Percentiles rank a stretch among this genome's conserved stretches.
Conservation (phyloP, 64 coral and sea anemone species). For the Dendronephthya gigantea region DNA sequence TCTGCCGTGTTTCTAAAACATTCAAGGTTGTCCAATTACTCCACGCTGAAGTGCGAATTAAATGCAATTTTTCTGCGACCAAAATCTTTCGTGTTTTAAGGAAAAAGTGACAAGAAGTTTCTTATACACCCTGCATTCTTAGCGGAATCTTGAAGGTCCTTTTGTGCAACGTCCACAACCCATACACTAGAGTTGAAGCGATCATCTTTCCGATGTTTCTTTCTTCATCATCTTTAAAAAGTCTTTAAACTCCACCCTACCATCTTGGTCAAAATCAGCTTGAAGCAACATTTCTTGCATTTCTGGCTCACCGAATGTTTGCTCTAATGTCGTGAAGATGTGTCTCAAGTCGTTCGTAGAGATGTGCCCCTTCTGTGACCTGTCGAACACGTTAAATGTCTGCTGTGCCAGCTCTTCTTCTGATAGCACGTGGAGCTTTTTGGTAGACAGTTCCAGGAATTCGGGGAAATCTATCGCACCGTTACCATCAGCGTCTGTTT, state of each 20-base stretch:
- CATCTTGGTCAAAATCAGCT: conserved; percentile 70
- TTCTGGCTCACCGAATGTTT: conserved; percentile 82
- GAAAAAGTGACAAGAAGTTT: too few species aligned
- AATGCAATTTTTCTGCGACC: too few species aligned
- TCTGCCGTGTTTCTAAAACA: too few species aligned
- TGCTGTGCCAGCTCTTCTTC: conserved; percentile 65
- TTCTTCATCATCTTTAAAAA: background rate
- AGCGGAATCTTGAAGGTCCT: too few species aligned
- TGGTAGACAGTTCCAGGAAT: conserved; percentile 63
- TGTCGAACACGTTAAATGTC: conserved; percentile 83
- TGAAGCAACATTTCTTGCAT: conserved; percentile 71
- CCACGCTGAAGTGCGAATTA: too few species aligned
- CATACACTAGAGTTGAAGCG: too few species aligned
- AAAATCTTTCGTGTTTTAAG: too few species aligned
- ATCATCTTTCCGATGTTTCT: background rate
- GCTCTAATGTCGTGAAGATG: conserved; percentile 69
- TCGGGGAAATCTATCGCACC: conserved; percentile 90
- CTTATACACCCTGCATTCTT: too few species aligned
- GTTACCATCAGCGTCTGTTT: conserved; percentile 74
- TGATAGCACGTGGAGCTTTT: conserved; percentile 65
- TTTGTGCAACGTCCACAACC: too few species aligned
- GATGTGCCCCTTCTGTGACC: conserved; percentile 64
- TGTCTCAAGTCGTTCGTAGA: conserved; percentile 45
- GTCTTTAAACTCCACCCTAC: conserved; percentile 55
- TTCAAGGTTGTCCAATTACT: too few species aligned